phyloP scores from a whole-genome alignment of 2,797 vertebrate genomes.

The Chaetodon trifasciatus region DNA sequence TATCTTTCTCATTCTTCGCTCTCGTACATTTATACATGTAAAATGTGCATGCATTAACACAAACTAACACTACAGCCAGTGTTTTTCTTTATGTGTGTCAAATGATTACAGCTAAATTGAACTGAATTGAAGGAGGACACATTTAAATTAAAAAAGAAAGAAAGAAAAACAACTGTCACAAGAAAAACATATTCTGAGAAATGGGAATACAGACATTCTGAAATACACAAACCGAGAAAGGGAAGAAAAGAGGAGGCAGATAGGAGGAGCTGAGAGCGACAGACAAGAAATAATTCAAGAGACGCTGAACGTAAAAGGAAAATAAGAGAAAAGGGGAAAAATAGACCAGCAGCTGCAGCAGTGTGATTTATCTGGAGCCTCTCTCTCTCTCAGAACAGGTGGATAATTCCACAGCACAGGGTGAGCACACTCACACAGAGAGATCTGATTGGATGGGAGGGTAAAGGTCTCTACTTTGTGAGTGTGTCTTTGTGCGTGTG shows the following conservation, averaged over 20 bases:
- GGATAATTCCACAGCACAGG: conserved; percentile 42
- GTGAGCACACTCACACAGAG: conserved; percentile 25
- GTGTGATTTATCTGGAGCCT: conserved; percentile 15
- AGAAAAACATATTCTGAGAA: neutral
- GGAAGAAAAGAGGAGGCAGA: neutral
- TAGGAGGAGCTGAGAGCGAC: neutral
- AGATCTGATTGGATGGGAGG: conserved; percentile 46
- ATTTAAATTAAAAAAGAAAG: neutral
- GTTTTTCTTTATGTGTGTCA: neutral
- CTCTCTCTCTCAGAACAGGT: conserved; percentile 49
- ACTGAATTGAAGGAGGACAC: neutral
- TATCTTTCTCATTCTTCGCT: neutral
- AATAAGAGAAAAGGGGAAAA: neutral
- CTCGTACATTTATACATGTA: neutral
- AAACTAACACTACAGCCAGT: neutral
- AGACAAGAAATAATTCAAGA: conserved; percentile 1
- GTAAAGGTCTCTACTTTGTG: conserved; percentile 13
- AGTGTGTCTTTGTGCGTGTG: neutral
- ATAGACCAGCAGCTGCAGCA: conserved; percentile 22
- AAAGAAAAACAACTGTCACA: neutral
- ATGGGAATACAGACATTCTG: neutral
- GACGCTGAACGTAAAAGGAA: conserved; percentile 11
- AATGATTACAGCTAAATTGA: neutral
- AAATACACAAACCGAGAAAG: neutral
- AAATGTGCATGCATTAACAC: neutral